Conservation (phyloP, 2,113 vertebrate species). For the Alexandromys fortis region DNA sequence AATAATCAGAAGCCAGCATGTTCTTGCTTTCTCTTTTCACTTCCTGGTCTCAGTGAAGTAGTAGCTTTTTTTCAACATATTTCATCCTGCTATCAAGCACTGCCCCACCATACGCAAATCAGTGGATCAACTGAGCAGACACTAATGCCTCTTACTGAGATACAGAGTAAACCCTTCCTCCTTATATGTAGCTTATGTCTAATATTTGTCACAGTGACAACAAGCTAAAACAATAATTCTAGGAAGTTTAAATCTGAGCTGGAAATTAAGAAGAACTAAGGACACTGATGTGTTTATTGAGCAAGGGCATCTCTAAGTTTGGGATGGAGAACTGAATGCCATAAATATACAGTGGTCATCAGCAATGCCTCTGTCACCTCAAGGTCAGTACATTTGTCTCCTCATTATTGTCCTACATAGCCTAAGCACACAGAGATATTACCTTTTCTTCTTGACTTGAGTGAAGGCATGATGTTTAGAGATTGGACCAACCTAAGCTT, state of each 20-base stretch:
- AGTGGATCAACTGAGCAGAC: background rate
- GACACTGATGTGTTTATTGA: background rate
- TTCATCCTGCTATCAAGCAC: too few relatives aligned
- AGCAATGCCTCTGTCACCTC: background rate
- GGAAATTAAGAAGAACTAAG: background rate
- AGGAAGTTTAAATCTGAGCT: background rate
- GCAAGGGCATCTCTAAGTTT: background rate
- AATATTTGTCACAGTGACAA: too few relatives aligned
- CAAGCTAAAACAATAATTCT: background rate
- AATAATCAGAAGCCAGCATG: background rate
- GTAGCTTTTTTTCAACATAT: background rate
- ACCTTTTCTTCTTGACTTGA: background rate
- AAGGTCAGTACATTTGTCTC: background rate
- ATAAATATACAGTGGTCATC: background rate
- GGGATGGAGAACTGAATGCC: background rate
- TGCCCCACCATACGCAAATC: background rate
- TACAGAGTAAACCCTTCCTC: background rate
- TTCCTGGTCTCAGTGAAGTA: background rate
- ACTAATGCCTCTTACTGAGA: too few relatives aligned
- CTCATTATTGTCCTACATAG: background rate
- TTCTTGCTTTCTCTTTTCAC: background rate
- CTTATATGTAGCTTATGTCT: background rate
- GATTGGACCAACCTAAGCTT: background rate
- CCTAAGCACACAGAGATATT: background rate
- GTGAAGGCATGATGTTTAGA: background rate